Evolutionary conservation across 1,140 invertebrate species (phyloP).

Genomic region (Limonius californicus): DNA sequence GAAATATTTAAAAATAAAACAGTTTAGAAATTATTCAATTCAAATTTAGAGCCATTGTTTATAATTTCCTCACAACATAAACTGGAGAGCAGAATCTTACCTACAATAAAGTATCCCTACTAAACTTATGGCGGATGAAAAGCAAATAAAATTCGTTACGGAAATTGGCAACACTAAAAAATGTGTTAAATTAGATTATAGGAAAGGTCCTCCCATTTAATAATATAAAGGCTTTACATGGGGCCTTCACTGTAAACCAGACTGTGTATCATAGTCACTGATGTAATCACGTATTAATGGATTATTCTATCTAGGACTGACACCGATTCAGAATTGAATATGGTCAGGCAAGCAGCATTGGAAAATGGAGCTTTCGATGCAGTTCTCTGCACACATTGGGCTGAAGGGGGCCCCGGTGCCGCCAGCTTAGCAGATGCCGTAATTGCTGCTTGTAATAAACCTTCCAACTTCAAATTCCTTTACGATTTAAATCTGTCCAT

Average conservation of each 20-base stretch:
- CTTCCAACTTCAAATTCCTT: conserved; percentile 68
- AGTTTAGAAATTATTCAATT: too few species aligned
- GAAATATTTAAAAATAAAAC: too few species aligned
- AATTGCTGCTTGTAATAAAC: conserved; percentile 65
- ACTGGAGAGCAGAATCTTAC: too few species aligned
- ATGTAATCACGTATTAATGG: neutral
- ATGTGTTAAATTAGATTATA: too few species aligned
- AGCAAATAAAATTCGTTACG: too few species aligned
- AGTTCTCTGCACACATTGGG: conserved; percentile 87
- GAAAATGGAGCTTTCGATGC: conserved; percentile 81
- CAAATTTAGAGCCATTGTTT: too few species aligned
- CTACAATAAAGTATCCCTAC: too few species aligned
- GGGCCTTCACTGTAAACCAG: neutral
- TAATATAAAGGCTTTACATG: too few species aligned
- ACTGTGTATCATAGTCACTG: neutral
- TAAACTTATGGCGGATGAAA: too few species aligned
- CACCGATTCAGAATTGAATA: conserved; percentile 76
- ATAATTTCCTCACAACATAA: too few species aligned
- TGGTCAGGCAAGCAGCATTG: conserved; percentile 70
- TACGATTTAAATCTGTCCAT: conserved; percentile 79
- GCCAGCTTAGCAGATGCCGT: conserved; percentile 82
- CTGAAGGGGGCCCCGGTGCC: conserved; percentile 86
- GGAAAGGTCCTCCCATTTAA: too few species aligned
- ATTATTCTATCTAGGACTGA: conserved; percentile 65
- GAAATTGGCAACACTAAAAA: too few species aligned